Percentiles rank a stretch among this genome's conserved stretches.
Conservation (phyloP, 2,888 invertebrate species). For the Ellobium chinense region DNA sequence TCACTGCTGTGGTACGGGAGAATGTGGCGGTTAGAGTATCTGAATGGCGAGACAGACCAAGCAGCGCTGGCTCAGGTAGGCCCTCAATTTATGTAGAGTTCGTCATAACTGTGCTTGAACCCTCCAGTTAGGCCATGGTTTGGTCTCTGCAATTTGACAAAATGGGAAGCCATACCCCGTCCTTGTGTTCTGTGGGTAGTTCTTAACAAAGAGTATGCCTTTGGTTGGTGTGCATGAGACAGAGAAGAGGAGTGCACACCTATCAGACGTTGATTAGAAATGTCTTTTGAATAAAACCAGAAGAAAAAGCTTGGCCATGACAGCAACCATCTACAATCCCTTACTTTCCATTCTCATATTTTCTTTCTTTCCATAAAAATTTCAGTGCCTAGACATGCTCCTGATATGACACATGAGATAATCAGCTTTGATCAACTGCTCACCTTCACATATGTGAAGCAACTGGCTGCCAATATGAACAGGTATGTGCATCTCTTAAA, state of each 20-base stretch:
- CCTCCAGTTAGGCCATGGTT: too few relatives aligned
- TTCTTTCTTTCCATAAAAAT: background rate
- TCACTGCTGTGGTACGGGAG: constrained; percentile 61
- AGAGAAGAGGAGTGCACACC: too few relatives aligned
- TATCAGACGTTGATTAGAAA: too few relatives aligned
- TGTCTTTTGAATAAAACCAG: too few relatives aligned
- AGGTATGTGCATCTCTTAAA: constrained; percentile 52
- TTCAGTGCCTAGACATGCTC: background rate
- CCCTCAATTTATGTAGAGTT: background rate
- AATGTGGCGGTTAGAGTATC: constrained; percentile 57
- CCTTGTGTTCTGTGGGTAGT: too few relatives aligned
- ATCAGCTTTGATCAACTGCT: constrained; percentile 51
- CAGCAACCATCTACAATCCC: too few relatives aligned
- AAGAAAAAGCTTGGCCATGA: too few relatives aligned
- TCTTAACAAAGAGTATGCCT: too few relatives aligned
- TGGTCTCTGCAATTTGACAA: too few relatives aligned
- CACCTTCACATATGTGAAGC: constrained; percentile 59
- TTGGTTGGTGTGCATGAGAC: too few relatives aligned
- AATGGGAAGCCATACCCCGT: too few relatives aligned
- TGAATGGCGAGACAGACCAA: constrained; percentile 65
- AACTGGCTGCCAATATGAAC: constrained; percentile 61
- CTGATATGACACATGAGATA: constrained; percentile 6
- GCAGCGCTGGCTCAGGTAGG: constrained; percentile 51
- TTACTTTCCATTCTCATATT: background rate
- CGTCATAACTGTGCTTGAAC: background rate